A percentile compares a stretch with the other conserved stretches of the same genome.
phyloP scores from a whole-genome alignment of 2,113 vertebrate genomes.

The Odontesthes bonariensis region DNA sequence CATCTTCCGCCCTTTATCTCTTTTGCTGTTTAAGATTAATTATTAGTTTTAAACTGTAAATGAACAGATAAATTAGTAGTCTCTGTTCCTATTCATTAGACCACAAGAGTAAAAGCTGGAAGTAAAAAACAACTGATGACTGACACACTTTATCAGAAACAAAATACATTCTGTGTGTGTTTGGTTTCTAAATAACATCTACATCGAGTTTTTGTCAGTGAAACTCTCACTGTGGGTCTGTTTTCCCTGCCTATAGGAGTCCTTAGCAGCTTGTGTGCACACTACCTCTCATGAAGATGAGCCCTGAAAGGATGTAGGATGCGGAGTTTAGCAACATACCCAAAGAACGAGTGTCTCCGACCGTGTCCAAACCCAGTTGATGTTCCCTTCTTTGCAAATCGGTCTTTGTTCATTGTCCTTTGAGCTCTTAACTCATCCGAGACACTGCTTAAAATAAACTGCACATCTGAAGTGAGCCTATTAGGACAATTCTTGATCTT shows the following conservation, averaged over 20 bases:
- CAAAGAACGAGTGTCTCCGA: constrained; percentile 80
- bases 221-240: background rate
- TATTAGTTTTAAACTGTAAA: background rate
- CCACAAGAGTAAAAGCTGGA: background rate
- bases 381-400: constrained; percentile 60
- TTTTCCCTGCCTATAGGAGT: background rate
- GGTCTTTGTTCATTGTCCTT: constrained; percentile 77
- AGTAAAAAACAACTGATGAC: background rate
- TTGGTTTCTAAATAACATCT: background rate
- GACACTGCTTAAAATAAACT: constrained; percentile 19
- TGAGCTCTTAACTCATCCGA: constrained; percentile 26
- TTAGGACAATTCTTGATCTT: background rate
- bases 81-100: background rate
- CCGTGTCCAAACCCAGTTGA: constrained; percentile 65
- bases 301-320: background rate
- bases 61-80: background rate
- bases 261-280: constrained; percentile 10
- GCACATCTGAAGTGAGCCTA: constrained; percentile 31
- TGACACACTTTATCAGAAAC: background rate
- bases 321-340: constrained; percentile 70
- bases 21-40: background rate
- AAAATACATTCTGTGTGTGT: background rate
- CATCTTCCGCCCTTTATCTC: background rate
- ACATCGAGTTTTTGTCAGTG: background rate
- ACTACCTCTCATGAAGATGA: constrained; percentile 36